Conservation (phyloP, 2,113 vertebrate genomes). For the Chelonoidis abingdonii region DNA sequence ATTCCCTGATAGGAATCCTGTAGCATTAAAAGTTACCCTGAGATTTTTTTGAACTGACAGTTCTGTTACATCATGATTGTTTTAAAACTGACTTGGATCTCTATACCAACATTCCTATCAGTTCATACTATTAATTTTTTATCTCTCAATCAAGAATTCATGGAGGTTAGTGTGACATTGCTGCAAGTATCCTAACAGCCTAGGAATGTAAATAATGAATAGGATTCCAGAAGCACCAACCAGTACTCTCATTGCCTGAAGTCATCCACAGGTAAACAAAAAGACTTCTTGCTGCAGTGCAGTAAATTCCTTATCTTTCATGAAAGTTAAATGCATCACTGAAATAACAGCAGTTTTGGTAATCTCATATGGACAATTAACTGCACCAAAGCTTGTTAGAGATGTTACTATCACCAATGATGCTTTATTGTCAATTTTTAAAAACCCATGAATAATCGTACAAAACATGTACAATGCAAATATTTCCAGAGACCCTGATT, state of each 20-base stretch:
- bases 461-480: not conserved
- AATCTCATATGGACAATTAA: not conserved
- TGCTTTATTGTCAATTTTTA: not conserved
- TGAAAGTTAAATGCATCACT: constrained; percentile 14
- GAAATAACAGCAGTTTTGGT: not conserved
- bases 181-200: not conserved
- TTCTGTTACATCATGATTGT: not conserved
- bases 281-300: not conserved
- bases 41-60: not conserved
- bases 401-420: not conserved
- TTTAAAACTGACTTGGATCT: constrained; percentile 33
- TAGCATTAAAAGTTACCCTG: not conserved
- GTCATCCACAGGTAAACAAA: constrained; percentile 39
- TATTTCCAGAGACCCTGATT: not conserved
- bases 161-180: constrained; percentile 62
- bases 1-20: not conserved
- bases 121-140: constrained; percentile 68
- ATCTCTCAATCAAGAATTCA: constrained; percentile 67
- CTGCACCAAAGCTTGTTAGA: not conserved
- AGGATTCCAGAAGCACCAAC: not conserved
- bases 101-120: constrained; percentile 9
- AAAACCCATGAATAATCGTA: not conserved
- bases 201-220: constrained; percentile 50
- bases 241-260: not conserved
- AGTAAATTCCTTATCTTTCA: constrained; percentile 2